Base-by-base conservation (phyloP, 2,888 invertebrate species). In the Erannis defoliaria region DNA sequence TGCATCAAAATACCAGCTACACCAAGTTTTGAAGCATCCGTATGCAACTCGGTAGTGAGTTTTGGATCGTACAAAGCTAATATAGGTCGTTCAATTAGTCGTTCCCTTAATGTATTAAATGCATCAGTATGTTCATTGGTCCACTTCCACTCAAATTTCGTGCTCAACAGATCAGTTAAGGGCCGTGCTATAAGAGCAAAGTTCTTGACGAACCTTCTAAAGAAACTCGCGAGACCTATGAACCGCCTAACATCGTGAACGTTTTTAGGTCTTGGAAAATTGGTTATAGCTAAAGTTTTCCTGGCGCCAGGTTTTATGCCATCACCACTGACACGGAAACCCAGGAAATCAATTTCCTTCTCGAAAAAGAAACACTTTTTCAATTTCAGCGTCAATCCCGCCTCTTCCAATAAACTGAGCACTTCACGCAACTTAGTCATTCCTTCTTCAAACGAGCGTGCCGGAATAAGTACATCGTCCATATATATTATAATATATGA, bases 31-130 rank as follows among this genome's bases (percentile, higher is more conserved):
- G n/a, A 76, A 0, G 84, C 83, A 51, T 85, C 84, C 0, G 83
- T 84, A 29, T 85, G 84, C 0, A 81, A 45, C 29, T 83, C 56
- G 56, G 74, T 77, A 19, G 72, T 65, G 2, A 59, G 49, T 0
- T 40, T 48, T 0, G 71, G 68, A 18, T 81, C 67, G 45, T 73
- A 81, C 4, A 83, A 55, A 0, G 73, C 68, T 9, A 86, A 48
- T 0, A 82, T 62, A 0, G 79, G 77, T 16, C 75, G 60, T 16
- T 65, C 57, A 0, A 61, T 55, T 46, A 2, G 53, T 53, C 2
- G 40, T 5, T 51, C 79, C 77, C 38, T 83, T 35, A 1, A 16
- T 38, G 0, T 62, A 4, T 23, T 23, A 45, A 83, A 77, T 0
- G 76, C 73, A 9, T 59, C 43, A 1, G 10, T 9, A 1, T 21